Evolutionary conservation across 2,797 vertebrate genomes (phyloP), one percentile per base, ranked within the genome.

Genomic region (Arctocebus calabarensis): DNA sequence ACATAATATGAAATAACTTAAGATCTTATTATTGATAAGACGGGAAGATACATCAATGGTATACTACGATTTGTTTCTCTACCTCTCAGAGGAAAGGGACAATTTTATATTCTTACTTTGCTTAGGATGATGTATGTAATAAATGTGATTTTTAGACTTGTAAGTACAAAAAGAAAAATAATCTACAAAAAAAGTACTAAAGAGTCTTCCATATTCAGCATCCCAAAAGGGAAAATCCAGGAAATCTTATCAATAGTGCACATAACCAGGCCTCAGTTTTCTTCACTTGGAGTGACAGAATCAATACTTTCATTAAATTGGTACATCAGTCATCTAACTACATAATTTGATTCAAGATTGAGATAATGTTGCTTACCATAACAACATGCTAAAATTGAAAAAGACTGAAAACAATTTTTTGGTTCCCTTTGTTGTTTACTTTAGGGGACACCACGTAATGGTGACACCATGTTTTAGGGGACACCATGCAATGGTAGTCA

Each of bases 51-150:
- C 83, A 82, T 78, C 29, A 37, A 10, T 84, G 84, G 27, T 77
- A 52, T 10, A 52, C 3, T 57, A 27, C 8, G 2, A 90, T 52
- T 90, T 45, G 0, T 83, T 86, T 62, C 55, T 43, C 71, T 79
- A 32, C 34, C 29, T 91, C 16, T 89, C 17, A 71, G 27, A 86
- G 48, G 52, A 7, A 62, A 84, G 32, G 23, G 8, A 87, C 23
- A 71, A 73, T 90, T 55, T 85, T 79, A 71, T 45, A 22, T 78
- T 66, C 4, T 75, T 84, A 70, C 83, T 91, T 95, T 91, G 57
- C 8, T 91, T 43, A 90, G 3, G 77, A 48, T 62, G 29, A 5
- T 81, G 7, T 62, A 22, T 82, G 0, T 70, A 82, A 77, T 48
- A 73, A 34, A 45, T 29, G 52, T 70, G 62, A 92, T n/a, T 57